Conservation (phyloP, 64 coral and sea anemone species). For the Porites australiensis region DNA sequence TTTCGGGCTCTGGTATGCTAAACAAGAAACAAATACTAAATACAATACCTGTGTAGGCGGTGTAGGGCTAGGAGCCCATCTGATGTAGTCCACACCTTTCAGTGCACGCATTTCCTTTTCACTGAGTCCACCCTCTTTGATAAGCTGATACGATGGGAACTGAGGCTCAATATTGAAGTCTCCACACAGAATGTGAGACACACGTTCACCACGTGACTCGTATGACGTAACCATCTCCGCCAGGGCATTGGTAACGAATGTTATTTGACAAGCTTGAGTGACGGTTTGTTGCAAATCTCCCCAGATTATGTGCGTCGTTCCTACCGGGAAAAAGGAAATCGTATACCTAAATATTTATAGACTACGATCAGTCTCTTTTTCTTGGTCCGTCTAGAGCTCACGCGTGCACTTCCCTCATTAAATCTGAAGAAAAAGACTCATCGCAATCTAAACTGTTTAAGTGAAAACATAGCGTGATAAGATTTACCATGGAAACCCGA, state of each 20-base stretch:
- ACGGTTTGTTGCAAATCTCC: not conserved
- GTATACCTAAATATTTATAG: too few species aligned
- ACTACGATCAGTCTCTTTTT: too few species aligned
- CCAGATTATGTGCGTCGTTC: conserved; percentile 10
- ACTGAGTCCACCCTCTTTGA: conserved; percentile 29
- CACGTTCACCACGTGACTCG: not conserved
- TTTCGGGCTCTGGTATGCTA: too few species aligned
- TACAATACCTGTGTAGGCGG: not conserved
- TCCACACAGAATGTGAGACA: not conserved
- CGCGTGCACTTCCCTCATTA: too few species aligned
- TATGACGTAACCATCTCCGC: conserved; percentile 5
- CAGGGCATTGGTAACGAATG: not conserved
- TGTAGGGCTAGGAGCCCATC: not conserved
- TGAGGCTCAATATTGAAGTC: conserved; percentile 60
- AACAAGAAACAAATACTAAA: too few species aligned
- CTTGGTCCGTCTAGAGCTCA: too few species aligned
- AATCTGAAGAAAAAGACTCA: too few species aligned
- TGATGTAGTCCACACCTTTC: conserved; percentile 62
- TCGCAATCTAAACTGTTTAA: too few species aligned
- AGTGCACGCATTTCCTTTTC: conserved; percentile 30
- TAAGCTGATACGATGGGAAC: conserved; percentile 64
- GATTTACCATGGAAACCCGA: too few species aligned
- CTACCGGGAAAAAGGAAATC: not conserved
- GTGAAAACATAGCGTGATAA: too few species aligned
- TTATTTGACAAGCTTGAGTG: conserved; percentile 13